phyloP scores from a whole-genome alignment of 2,888 invertebrate species.

The Xylota segnis region DNA sequence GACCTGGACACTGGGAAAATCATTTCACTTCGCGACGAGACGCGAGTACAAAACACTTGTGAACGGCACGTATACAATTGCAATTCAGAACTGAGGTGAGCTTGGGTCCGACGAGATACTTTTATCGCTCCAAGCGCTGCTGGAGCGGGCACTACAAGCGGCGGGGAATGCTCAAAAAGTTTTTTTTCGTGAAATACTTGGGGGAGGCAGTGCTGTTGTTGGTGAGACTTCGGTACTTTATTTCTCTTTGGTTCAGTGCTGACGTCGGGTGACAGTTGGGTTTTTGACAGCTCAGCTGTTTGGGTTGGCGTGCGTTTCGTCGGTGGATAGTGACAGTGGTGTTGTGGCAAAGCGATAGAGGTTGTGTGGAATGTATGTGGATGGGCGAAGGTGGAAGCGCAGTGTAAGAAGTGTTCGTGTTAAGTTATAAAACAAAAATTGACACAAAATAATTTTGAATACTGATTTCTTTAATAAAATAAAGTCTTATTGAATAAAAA shows the following conservation, averaged over 20 bases:
- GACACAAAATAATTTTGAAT: too few relatives aligned
- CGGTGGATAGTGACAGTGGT: not conserved
- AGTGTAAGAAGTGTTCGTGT: not conserved
- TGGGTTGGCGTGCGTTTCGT: constrained; percentile 2
- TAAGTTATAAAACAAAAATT: too few relatives aligned
- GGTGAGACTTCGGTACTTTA: constrained; percentile 1
- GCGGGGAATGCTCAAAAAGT: constrained; percentile 6
- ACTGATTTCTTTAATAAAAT: too few relatives aligned
- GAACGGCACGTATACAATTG: constrained; percentile 36
- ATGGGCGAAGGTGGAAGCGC: not conserved
- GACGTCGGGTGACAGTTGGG: constrained; percentile 28
- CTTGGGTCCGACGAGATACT: constrained; percentile 5
- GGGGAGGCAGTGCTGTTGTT: not conserved
- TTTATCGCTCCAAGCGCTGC: constrained; percentile 12
- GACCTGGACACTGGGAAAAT: constrained; percentile 47
- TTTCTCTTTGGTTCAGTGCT: constrained; percentile 33
- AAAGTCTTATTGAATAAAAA: too few relatives aligned
- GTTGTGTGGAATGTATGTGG: not conserved
- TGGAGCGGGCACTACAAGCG: constrained; percentile 4
- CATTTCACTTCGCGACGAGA: constrained; percentile 49
- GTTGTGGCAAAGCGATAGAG: not conserved
- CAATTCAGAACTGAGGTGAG: constrained; percentile 40
- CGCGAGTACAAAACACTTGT: constrained; percentile 1
- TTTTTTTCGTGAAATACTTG: constrained; percentile 39
- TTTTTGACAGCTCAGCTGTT: constrained; percentile 40